Base-by-base conservation (phyloP, 2,888 invertebrate species). In the Mimas tiliae region DNA sequence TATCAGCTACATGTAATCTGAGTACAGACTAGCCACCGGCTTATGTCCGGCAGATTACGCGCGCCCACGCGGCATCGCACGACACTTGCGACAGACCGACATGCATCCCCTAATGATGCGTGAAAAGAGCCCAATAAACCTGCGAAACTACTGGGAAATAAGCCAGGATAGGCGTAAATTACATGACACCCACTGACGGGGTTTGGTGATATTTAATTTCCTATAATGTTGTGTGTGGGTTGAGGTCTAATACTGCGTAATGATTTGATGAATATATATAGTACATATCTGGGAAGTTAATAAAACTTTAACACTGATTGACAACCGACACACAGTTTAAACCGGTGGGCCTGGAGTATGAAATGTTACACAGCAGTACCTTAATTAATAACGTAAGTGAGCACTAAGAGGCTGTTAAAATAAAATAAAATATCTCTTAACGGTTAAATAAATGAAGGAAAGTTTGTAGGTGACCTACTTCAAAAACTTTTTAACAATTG, bases 61-160 rank as follows among this genome's bases (percentile, higher is more conserved):
- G 53, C 58, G 58, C 65, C 65, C 55, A 65, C 65, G 65, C 65
- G 38, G 2, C 38, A 34, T 58, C 65, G 58, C 19, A 33, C 53
- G 52, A 7, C 19, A 19, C 42, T n/a, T 48, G 33, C 27, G 65
- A 65, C 65, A 38, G 55, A 14, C 34, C 47, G 48, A 65, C 65
- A 55, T 45, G 19, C 53, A 58, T 58, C 42, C 58, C 58, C 58
- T 58, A 58, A 58, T 19, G 58, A 58, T 42, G 58, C 12, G 58
- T 38, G 58, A 58, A 19, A 38, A 58, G 52, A 27, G 52, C 52
- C 52, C 58, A n/a, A 38, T 12, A 9, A 16, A 16, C 34, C 58
- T 38, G 55, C 34, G 55, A 55, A 55, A 38, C 51, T 21, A 27
- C 55, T n/a, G 38, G 38, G 38, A 42, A 58, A 58, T 38, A 58